Evolutionary conservation across 1,140 invertebrate species (phyloP).

Genomic region (Sitophilus oryzae): DNA sequence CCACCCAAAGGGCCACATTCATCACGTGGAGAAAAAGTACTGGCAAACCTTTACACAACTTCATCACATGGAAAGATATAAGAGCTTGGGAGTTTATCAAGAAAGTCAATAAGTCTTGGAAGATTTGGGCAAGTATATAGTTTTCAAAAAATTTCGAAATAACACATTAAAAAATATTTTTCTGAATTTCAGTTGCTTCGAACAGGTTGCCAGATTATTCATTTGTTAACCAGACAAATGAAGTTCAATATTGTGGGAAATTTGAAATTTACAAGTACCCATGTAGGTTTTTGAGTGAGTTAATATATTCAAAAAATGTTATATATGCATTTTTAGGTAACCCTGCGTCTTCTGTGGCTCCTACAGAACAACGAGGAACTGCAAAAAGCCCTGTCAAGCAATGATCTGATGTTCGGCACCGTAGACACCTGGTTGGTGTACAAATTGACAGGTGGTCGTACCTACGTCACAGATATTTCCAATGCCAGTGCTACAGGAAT

Average conservation of each 20-base stretch:
- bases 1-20: conserved; percentile 82
- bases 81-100: conserved; percentile 74
- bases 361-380: conserved; percentile 65
- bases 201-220: conserved; percentile 60
- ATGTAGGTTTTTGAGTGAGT: conserved; percentile 27
- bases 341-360: conserved; percentile 60
- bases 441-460: conserved; percentile 54
- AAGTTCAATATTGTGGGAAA: conserved; percentile 72
- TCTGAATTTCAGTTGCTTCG: conserved; percentile 36
- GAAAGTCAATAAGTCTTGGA: conserved; percentile 78
- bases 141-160: no score
- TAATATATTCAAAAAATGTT: background rate
- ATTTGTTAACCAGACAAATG: conserved; percentile 59
- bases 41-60: conserved; percentile 80
- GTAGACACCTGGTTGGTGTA: conserved; percentile 91
- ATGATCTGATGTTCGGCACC: conserved; percentile 78
- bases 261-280: conserved; percentile 42
- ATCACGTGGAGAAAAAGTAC: conserved; percentile 81
- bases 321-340: conserved; percentile 10
- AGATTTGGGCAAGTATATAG: conserved; percentile 61
- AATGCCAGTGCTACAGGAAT: conserved; percentile 86
- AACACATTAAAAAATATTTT: conserved; percentile 8
- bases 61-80: conserved; percentile 95
- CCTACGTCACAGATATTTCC: conserved; percentile 81
- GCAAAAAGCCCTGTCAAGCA: conserved; percentile 52